phyloP scores from a whole-genome alignment of 2,797 vertebrate species.

The Pangasius macronema region DNA sequence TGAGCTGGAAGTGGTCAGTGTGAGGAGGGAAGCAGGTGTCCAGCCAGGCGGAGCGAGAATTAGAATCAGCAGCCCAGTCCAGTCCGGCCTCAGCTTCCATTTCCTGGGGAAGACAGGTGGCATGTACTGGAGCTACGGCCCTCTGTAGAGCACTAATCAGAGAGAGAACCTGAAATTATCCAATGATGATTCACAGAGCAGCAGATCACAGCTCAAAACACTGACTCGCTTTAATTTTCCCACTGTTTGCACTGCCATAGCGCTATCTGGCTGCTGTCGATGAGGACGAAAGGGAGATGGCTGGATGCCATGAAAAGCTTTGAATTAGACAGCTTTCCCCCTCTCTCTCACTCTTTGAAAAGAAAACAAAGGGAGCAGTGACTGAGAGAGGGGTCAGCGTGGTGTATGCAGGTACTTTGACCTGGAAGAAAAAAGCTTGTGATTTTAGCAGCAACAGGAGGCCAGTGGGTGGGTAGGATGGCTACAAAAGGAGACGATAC shows the following conservation, averaged over 20 bases:
- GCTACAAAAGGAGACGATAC: conserved; percentile 40
- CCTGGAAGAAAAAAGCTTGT: conserved; percentile 67
- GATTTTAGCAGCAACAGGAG: conserved; percentile 57
- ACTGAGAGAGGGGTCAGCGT: conserved; percentile 61
- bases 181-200: not conserved
- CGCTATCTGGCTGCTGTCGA: conserved; percentile 9
- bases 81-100: conserved; percentile 11
- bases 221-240: conserved; percentile 5
- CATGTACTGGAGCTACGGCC: conserved; percentile 4
- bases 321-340: conserved; percentile 34
- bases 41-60: conserved; percentile 54
- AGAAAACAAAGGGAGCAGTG: conserved; percentile 45
- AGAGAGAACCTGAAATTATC: conserved; percentile 14
- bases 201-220: conserved; percentile 14
- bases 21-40: conserved; percentile 73
- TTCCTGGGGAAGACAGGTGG: conserved; percentile 58
- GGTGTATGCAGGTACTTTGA: conserved; percentile 63
- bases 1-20: conserved; percentile 58
- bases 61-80: conserved; percentile 40
- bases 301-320: conserved; percentile 34
- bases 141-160: not conserved
- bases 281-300: conserved; percentile 27
- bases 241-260: not conserved
- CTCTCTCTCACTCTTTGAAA: conserved; percentile 45
- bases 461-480: conserved; percentile 41